Percentiles rank a stretch among this genome's conserved stretches.
phyloP scores from a whole-genome alignment of 2,113 vertebrate genomes.

The Prochilodus magdalenae region DNA sequence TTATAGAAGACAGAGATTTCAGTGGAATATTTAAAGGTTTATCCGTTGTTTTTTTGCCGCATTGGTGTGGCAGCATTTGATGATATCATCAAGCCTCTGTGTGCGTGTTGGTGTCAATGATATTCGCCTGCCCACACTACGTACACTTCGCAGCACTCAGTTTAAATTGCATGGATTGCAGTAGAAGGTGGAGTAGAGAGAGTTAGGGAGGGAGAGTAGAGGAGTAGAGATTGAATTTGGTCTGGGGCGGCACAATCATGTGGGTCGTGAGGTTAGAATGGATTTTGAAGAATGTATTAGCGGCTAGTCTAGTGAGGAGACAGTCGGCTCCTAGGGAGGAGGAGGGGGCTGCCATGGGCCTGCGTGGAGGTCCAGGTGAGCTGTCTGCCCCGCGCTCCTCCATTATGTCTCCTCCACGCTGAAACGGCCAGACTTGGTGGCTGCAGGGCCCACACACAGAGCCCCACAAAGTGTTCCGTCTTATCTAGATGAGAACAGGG shows the following conservation, averaged over 20 bases:
- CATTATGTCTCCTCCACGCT: conserved; percentile 61
- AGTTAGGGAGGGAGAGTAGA: no score
- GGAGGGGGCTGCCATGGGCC: conserved; percentile 57
- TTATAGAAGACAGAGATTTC: not conserved
- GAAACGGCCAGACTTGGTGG: conserved; percentile 65
- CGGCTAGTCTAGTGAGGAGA: conserved; percentile 76
- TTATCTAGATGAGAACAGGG: conserved; percentile 82
- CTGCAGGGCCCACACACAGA: conserved; percentile 71
- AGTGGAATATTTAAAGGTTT: not conserved
- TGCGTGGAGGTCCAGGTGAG: conserved; percentile 75
- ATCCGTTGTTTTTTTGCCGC: no score
- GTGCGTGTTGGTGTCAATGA: conserved; percentile 46
- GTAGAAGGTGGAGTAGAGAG: conserved; percentile 35
- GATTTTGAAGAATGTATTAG: conserved; percentile 82
- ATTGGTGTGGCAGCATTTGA: conserved; percentile 37
- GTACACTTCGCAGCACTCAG: conserved; percentile 75
- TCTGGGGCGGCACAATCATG: conserved; percentile 71
- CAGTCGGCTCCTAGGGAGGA: conserved; percentile 66
- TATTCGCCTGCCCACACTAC: conserved; percentile 64
- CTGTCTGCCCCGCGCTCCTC: conserved; percentile 69
- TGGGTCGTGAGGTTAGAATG: conserved; percentile 78
- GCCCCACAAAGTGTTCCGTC: conserved; percentile 62
- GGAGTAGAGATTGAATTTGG: conserved; percentile 71
- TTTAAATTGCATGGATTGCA: conserved; percentile 82
- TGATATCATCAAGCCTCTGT: conserved; percentile 74